phyloP scores from a whole-genome alignment of 2,888 invertebrate species.

The Caenorhabditis sinica region DNA sequence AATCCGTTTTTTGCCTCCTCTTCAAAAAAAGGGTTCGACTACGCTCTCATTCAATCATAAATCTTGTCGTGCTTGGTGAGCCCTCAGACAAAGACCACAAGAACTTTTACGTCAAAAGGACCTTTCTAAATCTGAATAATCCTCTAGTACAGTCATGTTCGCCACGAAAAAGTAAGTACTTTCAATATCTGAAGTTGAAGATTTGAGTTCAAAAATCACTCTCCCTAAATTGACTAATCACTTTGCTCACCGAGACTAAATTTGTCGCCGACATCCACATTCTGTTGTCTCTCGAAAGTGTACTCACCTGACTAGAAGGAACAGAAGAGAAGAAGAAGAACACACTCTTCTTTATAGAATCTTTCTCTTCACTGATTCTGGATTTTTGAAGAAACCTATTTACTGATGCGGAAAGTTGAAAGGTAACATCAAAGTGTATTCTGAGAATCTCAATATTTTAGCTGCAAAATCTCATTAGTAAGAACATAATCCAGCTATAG shows the following conservation, averaged over 20 bases:
- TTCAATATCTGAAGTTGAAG: not conserved
- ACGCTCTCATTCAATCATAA: constrained; percentile 64
- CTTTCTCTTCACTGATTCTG: constrained; percentile 37
- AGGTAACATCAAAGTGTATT: not conserved
- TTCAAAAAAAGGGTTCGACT: constrained; percentile 49
- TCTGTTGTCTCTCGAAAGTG: constrained; percentile 26
- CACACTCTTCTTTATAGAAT: constrained; percentile 14
- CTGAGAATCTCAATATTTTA: too few species aligned
- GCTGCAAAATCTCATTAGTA: not conserved
- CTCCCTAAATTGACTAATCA: constrained; percentile 14
- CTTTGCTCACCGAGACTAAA: constrained; percentile 21
- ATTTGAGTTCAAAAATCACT: constrained; percentile 12
- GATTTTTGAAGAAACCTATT: not conserved
- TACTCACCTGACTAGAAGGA: constrained; percentile 40
- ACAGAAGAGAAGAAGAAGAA: constrained; percentile 18
- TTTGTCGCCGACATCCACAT: constrained; percentile 24
- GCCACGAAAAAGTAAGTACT: constrained; percentile 48
- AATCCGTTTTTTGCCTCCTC: constrained; percentile 22
- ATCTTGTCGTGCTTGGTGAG: constrained; percentile 57
- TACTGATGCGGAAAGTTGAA: constrained; percentile 8
- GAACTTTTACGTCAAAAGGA: constrained; percentile 11
- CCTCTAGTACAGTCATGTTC: constrained; percentile 32
- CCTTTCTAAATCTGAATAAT: not conserved
- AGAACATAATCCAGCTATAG: not conserved
- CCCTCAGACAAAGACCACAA: constrained; percentile 37